These are phyloP conservation scores for Hippopotamus amphibius DNA, from an alignment of 2,113 vertebrate species.

Conservation along the genomic window DNA sequence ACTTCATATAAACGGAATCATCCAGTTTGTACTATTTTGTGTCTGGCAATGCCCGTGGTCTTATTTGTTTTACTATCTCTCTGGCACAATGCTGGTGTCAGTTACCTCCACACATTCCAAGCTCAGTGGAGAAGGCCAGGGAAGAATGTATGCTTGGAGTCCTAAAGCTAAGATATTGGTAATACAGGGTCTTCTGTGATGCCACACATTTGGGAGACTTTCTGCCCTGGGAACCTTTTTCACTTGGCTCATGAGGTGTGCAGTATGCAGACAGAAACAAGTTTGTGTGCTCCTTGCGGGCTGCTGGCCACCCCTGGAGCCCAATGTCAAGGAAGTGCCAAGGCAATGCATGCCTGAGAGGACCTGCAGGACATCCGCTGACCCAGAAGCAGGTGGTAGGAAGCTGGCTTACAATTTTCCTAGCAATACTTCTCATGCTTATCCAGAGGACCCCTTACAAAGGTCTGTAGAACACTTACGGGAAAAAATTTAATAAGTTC, in stretches of 20 bases:
- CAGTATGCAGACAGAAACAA: neutral
- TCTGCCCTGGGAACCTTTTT: neutral
- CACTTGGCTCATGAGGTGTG: neutral
- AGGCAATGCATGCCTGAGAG: neutral
- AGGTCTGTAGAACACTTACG: neutral
- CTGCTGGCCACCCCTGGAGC: neutral
- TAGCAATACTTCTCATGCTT: neutral
- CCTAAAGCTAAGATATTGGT: neutral
- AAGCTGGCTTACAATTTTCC: neutral
- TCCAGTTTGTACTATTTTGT: neutral
- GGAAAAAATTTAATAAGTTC: neutral
- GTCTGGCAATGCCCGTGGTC: neutral
- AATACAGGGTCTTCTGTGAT: neutral
- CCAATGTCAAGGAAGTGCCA: neutral
- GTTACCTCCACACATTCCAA: neutral
- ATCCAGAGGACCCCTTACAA: neutral
- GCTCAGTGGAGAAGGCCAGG: neutral
- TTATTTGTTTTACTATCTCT: neutral
- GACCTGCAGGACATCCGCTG: neutral
- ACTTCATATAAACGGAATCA: conserved; percentile 9
- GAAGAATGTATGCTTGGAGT: neutral
- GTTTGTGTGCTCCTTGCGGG: neutral
- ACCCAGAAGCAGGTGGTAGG: neutral
- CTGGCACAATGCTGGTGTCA: neutral
- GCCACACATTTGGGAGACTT: neutral